Evolutionary conservation across 2,797 vertebrate genomes (phyloP).

Genomic region (Chromobotia macracanthus): DNA sequence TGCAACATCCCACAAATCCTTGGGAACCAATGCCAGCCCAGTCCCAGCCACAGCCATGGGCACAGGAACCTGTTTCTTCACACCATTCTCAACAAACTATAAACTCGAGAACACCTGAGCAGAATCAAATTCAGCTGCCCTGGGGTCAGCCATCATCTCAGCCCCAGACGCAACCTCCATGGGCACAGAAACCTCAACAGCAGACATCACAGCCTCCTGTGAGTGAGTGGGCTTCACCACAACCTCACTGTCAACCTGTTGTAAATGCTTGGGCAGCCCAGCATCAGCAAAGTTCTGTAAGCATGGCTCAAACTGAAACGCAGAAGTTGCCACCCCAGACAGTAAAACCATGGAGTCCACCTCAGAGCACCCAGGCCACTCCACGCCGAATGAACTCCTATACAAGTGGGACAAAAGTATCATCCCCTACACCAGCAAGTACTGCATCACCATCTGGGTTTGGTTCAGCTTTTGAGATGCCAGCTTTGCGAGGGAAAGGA

Average conservation of each 20-base stretch:
- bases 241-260: conserved; percentile 60
- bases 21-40: conserved; percentile 72
- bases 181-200: conserved; percentile 71
- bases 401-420: conserved; percentile 62
- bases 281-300: conserved; percentile 75
- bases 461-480: conserved; percentile 87
- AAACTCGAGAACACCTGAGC: conserved; percentile 55
- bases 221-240: conserved; percentile 68
- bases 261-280: conserved; percentile 69
- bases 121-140: conserved; percentile 52
- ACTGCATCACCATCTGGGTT: conserved; percentile 67
- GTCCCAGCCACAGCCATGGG: conserved; percentile 72
- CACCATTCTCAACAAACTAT: conserved; percentile 64
- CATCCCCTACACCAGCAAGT: conserved; percentile 78
- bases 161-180: conserved; percentile 67
- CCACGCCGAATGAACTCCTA: conserved; percentile 73
- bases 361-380: conserved; percentile 64
- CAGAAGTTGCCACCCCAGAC: conserved; percentile 62
- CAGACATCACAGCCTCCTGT: conserved; percentile 64
- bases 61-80: conserved; percentile 68
- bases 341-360: conserved; percentile 73
- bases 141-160: conserved; percentile 59
- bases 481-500: conserved; percentile 89
- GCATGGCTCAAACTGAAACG: conserved; percentile 66
- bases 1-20: conserved; percentile 65